Conservation (phyloP, 2,113 vertebrate genomes). For the Crotalus horridus region DNA sequence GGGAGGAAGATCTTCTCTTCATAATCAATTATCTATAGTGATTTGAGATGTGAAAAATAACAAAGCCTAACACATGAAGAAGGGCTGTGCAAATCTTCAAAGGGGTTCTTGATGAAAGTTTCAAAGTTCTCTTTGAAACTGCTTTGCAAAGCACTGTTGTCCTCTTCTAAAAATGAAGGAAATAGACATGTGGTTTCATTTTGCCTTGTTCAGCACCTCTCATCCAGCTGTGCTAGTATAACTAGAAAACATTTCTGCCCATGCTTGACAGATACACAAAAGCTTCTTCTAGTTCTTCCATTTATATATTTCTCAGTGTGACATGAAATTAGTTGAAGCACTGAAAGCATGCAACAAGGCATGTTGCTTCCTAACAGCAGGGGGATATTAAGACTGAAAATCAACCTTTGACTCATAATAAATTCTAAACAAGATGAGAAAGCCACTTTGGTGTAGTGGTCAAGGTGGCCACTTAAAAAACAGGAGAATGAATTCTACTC, state of each 20-base stretch:
- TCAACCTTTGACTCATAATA: background rate
- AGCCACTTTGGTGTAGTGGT: background rate
- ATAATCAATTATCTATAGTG: background rate
- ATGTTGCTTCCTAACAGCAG: background rate
- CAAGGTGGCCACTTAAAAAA: background rate
- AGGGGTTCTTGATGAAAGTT: background rate
- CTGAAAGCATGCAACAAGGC: background rate
- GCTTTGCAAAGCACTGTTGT: background rate
- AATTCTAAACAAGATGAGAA: background rate
- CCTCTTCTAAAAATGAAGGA: background rate
- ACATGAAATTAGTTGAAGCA: background rate
- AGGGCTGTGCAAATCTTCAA: background rate
- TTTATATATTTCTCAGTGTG: background rate
- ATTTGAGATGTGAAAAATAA: background rate
- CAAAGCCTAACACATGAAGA: background rate
- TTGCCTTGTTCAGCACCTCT: background rate
- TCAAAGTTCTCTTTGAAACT: background rate
- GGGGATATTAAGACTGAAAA: background rate
- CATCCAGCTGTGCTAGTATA: background rate
- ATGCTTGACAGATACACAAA: background rate
- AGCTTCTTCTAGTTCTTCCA: background rate
- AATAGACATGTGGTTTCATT: background rate
- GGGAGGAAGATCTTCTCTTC: background rate
- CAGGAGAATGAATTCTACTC: background rate
- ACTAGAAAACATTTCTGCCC: background rate